Evolutionary conservation across 1,140 invertebrate genomes (phyloP).

Genomic region (Dinoponera quadriceps): DNA sequence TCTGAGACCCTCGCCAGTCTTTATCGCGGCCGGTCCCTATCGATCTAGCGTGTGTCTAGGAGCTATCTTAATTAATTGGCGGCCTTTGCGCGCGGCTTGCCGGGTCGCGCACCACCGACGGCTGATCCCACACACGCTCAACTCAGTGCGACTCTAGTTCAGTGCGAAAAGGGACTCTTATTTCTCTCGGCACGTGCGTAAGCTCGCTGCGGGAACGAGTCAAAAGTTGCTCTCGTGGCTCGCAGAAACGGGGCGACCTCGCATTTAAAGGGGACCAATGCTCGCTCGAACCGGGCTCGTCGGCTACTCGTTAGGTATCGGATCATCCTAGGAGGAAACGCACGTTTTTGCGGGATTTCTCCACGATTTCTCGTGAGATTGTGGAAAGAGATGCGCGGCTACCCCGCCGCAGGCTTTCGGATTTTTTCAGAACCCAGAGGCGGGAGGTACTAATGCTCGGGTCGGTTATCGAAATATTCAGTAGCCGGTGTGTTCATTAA

Average conservation of each 20-base stretch:
- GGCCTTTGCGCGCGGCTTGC: conserved; percentile 65
- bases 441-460: background rate
- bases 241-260: conserved; percentile 32
- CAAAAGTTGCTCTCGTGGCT: conserved; percentile 33
- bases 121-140: conserved; percentile 53
- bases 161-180: conserved; percentile 62
- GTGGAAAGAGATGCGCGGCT: background rate
- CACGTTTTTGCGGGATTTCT: conserved; percentile 26
- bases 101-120: conserved; percentile 56
- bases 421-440: background rate
- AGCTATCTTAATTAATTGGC: conserved; percentile 81
- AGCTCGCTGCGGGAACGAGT: conserved; percentile 27
- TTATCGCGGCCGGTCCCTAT: conserved; percentile 77
- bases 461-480: background rate
- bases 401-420: background rate
- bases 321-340: conserved; percentile 55
- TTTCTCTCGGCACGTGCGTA: conserved; percentile 44
- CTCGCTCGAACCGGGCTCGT: conserved; percentile 35
- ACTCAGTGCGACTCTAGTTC: conserved; percentile 53
- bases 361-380: background rate
- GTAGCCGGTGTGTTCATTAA: background rate
- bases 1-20: conserved; percentile 74
- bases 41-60: conserved; percentile 78
- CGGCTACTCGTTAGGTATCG: conserved; percentile 44
- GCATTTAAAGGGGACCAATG: conserved; percentile 49